Percentiles rank a stretch among this genome's conserved stretches.
Evolutionary conservation across 2,797 vertebrate genomes (phyloP).

Genomic region (Syngnathus acus): DNA sequence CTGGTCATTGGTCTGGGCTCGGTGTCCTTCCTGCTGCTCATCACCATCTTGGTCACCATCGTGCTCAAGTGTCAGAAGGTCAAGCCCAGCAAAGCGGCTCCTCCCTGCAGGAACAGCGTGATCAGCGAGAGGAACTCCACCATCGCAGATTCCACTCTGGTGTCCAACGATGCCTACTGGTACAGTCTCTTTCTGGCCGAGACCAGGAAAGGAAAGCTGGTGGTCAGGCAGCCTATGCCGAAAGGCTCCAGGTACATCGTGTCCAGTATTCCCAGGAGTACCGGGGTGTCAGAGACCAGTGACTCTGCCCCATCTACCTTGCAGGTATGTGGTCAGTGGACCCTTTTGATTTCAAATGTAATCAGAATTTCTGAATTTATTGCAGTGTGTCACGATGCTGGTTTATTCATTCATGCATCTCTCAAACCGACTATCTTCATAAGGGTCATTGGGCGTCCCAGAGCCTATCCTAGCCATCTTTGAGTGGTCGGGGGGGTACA

Average conservation of each 20-base stretch:
- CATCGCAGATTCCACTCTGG: constrained; percentile 35
- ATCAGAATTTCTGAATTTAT: too few relatives aligned
- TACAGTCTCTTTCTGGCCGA: constrained; percentile 44
- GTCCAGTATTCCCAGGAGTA: constrained; percentile 51
- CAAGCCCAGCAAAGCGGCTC: constrained; percentile 31
- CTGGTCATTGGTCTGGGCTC: constrained; percentile 53
- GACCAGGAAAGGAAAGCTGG: constrained; percentile 48
- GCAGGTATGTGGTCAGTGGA: constrained; percentile 27
- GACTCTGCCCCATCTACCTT: constrained; percentile 35
- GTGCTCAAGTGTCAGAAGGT: constrained; percentile 52
- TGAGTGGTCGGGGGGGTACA: too few relatives aligned
- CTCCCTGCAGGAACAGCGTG: constrained; percentile 41
- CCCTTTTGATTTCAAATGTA: too few relatives aligned
- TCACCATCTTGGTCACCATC: constrained; percentile 36
- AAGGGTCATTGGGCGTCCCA: too few relatives aligned
- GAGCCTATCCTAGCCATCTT: too few relatives aligned
- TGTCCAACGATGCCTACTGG: constrained; percentile 50
- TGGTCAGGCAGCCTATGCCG: constrained; percentile 44
- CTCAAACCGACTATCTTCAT: too few relatives aligned
- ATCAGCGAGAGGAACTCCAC: constrained; percentile 42
- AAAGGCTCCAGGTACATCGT: constrained; percentile 52
- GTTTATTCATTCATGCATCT: too few relatives aligned
- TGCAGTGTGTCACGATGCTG: too few relatives aligned
- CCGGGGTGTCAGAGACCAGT: constrained; percentile 41
- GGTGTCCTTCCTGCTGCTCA: constrained; percentile 49